These are phyloP conservation scores for Charina bottae DNA, from an alignment of 2,113 vertebrate species.

Conservation along the genomic window DNA sequence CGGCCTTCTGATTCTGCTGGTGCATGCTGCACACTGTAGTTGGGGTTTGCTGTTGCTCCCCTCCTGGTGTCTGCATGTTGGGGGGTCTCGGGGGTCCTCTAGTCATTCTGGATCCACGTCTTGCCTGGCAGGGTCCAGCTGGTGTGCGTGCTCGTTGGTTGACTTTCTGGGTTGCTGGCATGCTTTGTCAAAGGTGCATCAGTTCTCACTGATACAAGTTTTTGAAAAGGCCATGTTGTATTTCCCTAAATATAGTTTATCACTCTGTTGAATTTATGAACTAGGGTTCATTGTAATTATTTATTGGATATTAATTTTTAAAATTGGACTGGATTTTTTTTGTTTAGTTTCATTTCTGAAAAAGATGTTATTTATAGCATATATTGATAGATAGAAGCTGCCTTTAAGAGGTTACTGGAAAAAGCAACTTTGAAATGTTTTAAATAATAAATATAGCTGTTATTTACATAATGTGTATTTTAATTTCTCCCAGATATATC, in stretches of 20 bases:
- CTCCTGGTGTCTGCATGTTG: no score
- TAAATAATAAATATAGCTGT: neutral
- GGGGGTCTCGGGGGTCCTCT: no score
- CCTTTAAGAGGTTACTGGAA: neutral
- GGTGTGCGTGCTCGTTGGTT: no score
- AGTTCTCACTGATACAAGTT: neutral
- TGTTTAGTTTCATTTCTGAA: neutral
- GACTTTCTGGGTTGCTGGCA: no score
- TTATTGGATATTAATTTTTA: neutral
- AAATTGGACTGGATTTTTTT: neutral
- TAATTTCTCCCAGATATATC: constrained; percentile 2
- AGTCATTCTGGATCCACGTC: no score
- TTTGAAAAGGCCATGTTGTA: neutral
- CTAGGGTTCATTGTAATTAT: neutral
- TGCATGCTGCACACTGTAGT: no score
- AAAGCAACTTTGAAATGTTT: neutral
- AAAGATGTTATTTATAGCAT: neutral
- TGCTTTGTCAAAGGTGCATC: neutral
- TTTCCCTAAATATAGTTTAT: neutral
- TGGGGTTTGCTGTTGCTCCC: no score
- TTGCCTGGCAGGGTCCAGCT: no score
- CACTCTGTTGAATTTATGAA: neutral
- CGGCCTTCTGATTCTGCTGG: no score
- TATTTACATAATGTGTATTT: neutral
- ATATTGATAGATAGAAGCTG: neutral